Percentiles rank a stretch among this genome's conserved stretches.
Conservation (phyloP, 1,140 invertebrate genomes). For the Brachionus plicatilis region DNA sequence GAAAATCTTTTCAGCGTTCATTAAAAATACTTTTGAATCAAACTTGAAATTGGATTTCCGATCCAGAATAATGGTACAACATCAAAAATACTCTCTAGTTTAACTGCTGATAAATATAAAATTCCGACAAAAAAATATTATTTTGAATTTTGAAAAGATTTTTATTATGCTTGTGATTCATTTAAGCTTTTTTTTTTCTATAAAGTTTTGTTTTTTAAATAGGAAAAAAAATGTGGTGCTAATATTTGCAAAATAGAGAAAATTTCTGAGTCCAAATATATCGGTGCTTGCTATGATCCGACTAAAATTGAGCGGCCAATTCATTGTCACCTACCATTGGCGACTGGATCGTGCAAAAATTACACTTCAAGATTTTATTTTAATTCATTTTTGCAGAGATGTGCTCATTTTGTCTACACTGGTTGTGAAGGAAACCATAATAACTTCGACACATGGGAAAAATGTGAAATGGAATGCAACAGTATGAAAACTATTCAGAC, state of each 20-base stretch:
- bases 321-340: slow-evolving; percentile 24
- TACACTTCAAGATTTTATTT: slow-evolving; percentile 38
- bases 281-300: slow-evolving; percentile 23
- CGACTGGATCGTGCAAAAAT: slow-evolving; percentile 20
- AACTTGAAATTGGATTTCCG: background rate
- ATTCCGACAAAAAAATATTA: no score
- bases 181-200: background rate
- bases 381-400: slow-evolving; percentile 27
- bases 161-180: no score
- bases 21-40: no score
- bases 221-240: slow-evolving; percentile 34
- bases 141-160: no score
- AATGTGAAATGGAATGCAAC: slow-evolving; percentile 40
- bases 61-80: no score
- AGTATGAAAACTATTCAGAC: slow-evolving; percentile 1
- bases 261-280: background rate
- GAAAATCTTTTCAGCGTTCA: no score
- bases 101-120: no score
- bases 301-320: slow-evolving; percentile 31
- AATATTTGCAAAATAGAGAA: slow-evolving; percentile 36
- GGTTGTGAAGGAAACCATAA: slow-evolving; percentile 18
- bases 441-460: slow-evolving; percentile 39
- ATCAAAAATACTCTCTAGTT: no score
- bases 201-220: background rate
- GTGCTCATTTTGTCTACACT: slow-evolving; percentile 30